Conservation (phyloP, 37 sponge, comb jelly and placozoan genomes). For the Chondrilla cf. caribensis region DNA sequence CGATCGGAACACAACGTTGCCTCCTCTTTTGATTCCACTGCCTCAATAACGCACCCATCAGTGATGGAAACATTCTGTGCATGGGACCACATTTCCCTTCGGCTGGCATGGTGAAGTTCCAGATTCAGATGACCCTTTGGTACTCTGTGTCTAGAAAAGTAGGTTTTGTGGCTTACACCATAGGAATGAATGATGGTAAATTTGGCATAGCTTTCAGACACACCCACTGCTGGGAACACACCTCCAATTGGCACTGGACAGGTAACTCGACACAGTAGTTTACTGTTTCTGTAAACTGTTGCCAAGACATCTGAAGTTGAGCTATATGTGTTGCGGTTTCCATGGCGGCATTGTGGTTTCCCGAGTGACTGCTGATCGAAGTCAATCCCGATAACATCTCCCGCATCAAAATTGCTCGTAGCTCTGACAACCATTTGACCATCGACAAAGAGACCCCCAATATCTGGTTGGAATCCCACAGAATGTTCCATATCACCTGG, state of each 20-base stretch:
- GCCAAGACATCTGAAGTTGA: neutral
- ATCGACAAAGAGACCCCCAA: neutral
- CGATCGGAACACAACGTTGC: neutral
- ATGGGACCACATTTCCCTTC: neutral
- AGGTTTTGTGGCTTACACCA: conserved; percentile 30
- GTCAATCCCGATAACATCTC: conserved; percentile 64
- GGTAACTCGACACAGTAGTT: neutral
- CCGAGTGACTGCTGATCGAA: conserved; percentile 41
- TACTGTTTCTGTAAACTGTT: neutral
- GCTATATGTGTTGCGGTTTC: neutral
- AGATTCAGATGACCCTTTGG: conserved; percentile 47
- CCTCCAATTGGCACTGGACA: conserved; percentile 34
- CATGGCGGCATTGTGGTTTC: neutral
- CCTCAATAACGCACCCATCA: neutral
- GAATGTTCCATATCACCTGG: conserved; percentile 36
- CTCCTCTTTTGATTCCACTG: neutral
- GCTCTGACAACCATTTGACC: neutral
- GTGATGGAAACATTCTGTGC: neutral
- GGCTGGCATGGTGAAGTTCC: neutral
- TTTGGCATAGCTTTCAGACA: conserved; percentile 18
- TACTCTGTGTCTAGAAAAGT: conserved; percentile 47
- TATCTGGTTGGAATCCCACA: conserved; percentile 28
- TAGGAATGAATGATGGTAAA: conserved; percentile 21
- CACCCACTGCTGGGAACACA: conserved; percentile 49
- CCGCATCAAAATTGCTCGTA: neutral